Evolutionary conservation across 92 coral and sea anemone genomes (phyloP).

Genomic region (Ricordea florida): DNA sequence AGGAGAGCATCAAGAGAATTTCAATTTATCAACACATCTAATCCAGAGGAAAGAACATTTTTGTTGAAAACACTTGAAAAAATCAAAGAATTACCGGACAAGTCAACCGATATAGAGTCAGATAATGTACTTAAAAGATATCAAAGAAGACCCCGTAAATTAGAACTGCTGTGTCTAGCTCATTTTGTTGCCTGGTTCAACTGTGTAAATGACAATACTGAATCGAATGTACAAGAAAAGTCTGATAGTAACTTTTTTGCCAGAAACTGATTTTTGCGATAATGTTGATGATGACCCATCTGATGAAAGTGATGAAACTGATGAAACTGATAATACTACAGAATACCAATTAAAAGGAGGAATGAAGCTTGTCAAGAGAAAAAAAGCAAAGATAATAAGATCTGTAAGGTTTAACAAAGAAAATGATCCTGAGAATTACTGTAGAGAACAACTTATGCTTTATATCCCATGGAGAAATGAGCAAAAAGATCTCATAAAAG

Average conservation of each 20-base stretch:
- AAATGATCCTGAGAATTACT: conserved; percentile 47
- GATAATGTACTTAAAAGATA: conserved; percentile 58
- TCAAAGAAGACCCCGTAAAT: conserved; percentile 54
- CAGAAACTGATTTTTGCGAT: conserved; percentile 47
- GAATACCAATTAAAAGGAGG: conserved; percentile 43
- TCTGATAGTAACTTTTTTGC: conserved; percentile 32
- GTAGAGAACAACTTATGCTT: conserved; percentile 52
- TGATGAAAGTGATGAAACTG: neutral
- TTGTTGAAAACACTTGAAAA: conserved; percentile 38
- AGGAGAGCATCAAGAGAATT: conserved; percentile 54
- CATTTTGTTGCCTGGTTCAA: conserved; percentile 71
- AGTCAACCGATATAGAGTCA: conserved; percentile 62
- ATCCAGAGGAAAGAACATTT: conserved; percentile 49
- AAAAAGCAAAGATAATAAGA: conserved; percentile 14
- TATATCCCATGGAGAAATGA: conserved; percentile 62
- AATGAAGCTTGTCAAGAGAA: conserved; percentile 22
- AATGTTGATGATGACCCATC: conserved; percentile 36
- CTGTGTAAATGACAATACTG: conserved; percentile 33
- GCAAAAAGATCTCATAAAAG: conserved; percentile 28
- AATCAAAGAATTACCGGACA: conserved; percentile 61
- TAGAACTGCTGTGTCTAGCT: conserved; percentile 53
- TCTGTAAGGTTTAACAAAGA: conserved; percentile 44
- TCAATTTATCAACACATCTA: conserved; percentile 50
- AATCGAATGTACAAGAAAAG: neutral
- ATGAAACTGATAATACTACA: conserved; percentile 7